These are phyloP conservation scores for Eustalomyia histrio DNA, from an alignment of 2,888 invertebrate genomes.

Conservation along the genomic window DNA sequence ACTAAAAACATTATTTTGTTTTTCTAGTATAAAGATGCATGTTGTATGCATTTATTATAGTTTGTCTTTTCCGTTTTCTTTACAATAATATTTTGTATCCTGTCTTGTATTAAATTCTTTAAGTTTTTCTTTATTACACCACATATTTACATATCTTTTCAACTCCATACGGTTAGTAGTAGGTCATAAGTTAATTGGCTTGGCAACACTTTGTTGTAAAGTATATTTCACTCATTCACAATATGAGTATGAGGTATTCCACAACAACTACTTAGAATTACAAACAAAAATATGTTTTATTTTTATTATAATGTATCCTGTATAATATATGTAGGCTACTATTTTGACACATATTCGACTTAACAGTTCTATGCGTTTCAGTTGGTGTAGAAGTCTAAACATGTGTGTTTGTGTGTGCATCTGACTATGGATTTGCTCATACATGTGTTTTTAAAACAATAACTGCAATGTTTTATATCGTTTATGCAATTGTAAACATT, in stretches of 20 bases:
- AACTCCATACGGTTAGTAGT: conserved; percentile 30
- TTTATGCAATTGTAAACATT: conserved; percentile 64
- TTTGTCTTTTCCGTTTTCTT: conserved; percentile 44
- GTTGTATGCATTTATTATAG: conserved; percentile 38
- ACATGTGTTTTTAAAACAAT: conserved; percentile 4
- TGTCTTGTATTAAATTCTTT: conserved; percentile 30
- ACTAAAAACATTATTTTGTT: conserved; percentile 39
- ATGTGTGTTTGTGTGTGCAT: too few relatives aligned
- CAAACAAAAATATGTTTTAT: too few relatives aligned
- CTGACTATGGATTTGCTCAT: background rate
- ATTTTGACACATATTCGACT: too few relatives aligned
- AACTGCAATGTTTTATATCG: conserved; percentile 64
- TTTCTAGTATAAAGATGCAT: conserved; percentile 19
- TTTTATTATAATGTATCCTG: too few relatives aligned
- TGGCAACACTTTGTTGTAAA: conserved; percentile 56
- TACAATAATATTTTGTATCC: conserved; percentile 37
- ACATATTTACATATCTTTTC: conserved; percentile 22
- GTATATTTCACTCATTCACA: conserved; percentile 28
- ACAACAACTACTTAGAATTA: too few relatives aligned
- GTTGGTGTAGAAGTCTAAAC: too few relatives aligned
- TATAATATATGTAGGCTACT: too few relatives aligned
- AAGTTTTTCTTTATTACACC: conserved; percentile 18
- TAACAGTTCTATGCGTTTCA: too few relatives aligned
- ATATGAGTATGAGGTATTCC: too few relatives aligned
- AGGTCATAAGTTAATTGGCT: conserved; percentile 65